Percentiles rank a stretch among this genome's conserved stretches.
These are phyloP conservation scores for Drosophila paramelanica DNA, from an alignment of 2,888 invertebrate genomes.

Conservation along the genomic window DNA sequence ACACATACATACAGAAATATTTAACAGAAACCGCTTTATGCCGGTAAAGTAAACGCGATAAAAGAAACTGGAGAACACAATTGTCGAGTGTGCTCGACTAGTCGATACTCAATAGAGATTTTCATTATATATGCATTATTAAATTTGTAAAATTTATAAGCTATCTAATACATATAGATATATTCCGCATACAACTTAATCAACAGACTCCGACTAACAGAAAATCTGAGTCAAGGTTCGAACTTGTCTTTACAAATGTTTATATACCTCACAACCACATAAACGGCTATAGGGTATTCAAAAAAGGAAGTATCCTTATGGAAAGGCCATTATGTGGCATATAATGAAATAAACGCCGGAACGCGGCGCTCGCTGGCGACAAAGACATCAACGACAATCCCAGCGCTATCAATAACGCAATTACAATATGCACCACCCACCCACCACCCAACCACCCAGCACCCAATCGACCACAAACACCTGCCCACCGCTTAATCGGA, in stretches of 20 bases:
- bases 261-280: not conserved
- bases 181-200: too few species aligned
- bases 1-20: constrained; percentile 42
- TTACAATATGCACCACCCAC: constrained; percentile 48
- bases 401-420: constrained; percentile 25
- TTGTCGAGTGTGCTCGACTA: not conserved
- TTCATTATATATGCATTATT: too few species aligned
- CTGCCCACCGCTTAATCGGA: constrained; percentile 9
- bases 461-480: too few species aligned
- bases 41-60: constrained; percentile 39
- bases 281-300: constrained; percentile 2
- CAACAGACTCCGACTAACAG: too few species aligned
- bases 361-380: constrained; percentile 41
- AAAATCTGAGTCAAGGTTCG: too few species aligned
- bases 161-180: too few species aligned
- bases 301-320: constrained; percentile 28
- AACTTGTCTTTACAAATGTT: too few species aligned
- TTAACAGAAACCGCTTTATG: constrained; percentile 57
- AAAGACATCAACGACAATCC: constrained; percentile 71
- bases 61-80: constrained; percentile 2
- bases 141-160: too few species aligned
- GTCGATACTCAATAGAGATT: not conserved
- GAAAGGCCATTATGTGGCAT: constrained; percentile 53
- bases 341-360: constrained; percentile 76
- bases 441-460: too few species aligned